Conservation (phyloP, 92 coral and sea anemone species). For the Blastomussa wellsi region DNA sequence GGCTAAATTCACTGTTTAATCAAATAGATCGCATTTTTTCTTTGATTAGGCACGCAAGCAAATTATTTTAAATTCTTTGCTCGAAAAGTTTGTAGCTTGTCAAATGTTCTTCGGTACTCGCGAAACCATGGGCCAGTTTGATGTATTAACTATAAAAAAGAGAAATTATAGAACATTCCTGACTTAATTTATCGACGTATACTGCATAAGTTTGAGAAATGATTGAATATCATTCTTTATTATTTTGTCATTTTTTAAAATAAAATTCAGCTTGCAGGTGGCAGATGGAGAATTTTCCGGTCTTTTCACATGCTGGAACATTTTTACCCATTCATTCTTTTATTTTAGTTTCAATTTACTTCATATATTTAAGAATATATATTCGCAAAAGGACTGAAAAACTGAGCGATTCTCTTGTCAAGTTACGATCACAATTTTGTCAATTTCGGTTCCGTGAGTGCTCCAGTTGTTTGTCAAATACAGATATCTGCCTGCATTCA, state of each 20-base stretch:
- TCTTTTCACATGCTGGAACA: no score
- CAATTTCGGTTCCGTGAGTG: conserved; percentile 7
- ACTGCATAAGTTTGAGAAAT: not conserved
- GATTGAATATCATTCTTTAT: not conserved
- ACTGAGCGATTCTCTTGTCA: not conserved
- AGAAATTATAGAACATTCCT: not conserved
- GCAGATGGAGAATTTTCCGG: no score
- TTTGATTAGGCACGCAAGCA: conserved; percentile 20
- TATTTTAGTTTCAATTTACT: no score
- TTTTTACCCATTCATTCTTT: no score
- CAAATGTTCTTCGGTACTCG: not conserved
- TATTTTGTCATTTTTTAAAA: not conserved
- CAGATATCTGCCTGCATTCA: not conserved
- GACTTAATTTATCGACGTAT: not conserved
- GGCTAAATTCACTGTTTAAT: conserved; percentile 8
- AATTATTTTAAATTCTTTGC: not conserved
- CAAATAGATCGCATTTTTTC: conserved; percentile 17
- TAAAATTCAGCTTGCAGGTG: not conserved
- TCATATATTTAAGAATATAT: not conserved
- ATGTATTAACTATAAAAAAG: not conserved
- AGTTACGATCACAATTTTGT: not conserved
- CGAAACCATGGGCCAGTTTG: not conserved
- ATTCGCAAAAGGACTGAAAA: not conserved
- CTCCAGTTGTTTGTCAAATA: not conserved
- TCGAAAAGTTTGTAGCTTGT: not conserved